Conservation (phyloP, 2,797 vertebrate species). For the Streptopelia turtur region DNA sequence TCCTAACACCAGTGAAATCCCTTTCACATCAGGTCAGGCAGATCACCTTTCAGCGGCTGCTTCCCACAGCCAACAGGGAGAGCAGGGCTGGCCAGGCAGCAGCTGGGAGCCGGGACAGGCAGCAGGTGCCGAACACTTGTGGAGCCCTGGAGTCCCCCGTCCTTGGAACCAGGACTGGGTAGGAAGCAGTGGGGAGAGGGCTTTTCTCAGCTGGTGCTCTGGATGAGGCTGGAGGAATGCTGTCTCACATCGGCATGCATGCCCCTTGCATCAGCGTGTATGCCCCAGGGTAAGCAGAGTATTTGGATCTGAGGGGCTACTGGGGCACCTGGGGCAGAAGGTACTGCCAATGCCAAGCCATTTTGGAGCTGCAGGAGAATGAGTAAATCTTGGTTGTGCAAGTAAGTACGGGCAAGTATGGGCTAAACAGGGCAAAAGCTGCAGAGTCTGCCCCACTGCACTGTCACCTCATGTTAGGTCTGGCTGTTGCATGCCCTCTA, state of each 20-base stretch:
- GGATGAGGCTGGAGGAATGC: not conserved
- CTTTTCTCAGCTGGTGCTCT: not conserved
- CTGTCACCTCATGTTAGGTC: not conserved
- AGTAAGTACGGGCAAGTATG: not conserved
- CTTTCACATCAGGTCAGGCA: conserved; percentile 63
- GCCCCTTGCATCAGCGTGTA: fast-evolving
- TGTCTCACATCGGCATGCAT: fast-evolving
- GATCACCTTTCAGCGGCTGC: conserved; percentile 68
- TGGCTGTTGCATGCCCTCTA: not conserved
- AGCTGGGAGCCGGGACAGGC: conserved; percentile 20
- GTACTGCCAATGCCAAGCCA: not conserved
- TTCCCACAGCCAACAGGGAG: conserved; percentile 3
- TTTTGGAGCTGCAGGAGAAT: not conserved
- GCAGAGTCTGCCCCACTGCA: not conserved
- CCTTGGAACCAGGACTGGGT: not conserved
- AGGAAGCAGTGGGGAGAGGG: not conserved
- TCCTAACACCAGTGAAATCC: conserved; percentile 67
- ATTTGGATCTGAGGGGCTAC: not conserved
- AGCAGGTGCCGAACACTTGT: conserved; percentile 72
- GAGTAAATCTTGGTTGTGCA: not conserved
- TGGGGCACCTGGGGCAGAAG: not conserved
- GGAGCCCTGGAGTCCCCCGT: not conserved
- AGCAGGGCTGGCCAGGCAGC: not conserved
- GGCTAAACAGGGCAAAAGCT: not conserved
- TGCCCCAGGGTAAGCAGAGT: fast-evolving